These are phyloP conservation scores for Nasonia longicornis DNA, from an alignment of 1,140 invertebrate genomes.

Conservation along the genomic window DNA sequence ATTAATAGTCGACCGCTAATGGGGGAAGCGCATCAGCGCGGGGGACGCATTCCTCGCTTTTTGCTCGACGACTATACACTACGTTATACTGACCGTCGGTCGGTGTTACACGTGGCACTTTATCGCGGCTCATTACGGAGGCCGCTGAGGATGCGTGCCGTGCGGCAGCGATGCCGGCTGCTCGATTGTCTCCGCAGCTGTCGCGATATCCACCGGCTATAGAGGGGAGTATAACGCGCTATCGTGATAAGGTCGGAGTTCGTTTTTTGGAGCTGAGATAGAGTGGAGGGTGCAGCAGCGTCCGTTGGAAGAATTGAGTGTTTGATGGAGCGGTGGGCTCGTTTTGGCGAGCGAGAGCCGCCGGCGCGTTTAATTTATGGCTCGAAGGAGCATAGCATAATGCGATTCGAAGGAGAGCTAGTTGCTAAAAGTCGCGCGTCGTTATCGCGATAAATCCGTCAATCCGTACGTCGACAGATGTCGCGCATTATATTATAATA, in stretches of 20 bases:
- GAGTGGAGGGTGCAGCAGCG: background rate
- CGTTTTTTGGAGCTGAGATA: background rate
- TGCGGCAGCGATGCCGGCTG: background rate
- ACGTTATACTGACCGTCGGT: background rate
- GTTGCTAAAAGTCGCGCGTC: background rate
- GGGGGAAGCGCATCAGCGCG: background rate
- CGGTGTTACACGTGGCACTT: background rate
- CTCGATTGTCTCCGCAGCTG: conserved; percentile 20
- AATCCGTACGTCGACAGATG: background rate
- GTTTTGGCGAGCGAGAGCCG: background rate
- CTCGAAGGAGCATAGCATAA: background rate
- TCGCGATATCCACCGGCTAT: conserved; percentile 19
- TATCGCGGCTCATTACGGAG: conserved; percentile 20
- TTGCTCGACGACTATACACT: background rate
- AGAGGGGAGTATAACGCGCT: background rate
- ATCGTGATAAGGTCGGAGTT: background rate
- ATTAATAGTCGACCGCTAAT: conserved; percentile 20
- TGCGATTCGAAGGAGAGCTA: background rate
- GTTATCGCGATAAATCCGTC: background rate
- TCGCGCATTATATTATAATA: no score
- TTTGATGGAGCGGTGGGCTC: background rate
- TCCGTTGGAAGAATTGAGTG: background rate
- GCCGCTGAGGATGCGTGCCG: background rate
- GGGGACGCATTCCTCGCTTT: background rate
- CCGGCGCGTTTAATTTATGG: background rate